Base-by-base conservation (phyloP, 2,888 invertebrate genomes). In the Drosophila yooni region DNA sequence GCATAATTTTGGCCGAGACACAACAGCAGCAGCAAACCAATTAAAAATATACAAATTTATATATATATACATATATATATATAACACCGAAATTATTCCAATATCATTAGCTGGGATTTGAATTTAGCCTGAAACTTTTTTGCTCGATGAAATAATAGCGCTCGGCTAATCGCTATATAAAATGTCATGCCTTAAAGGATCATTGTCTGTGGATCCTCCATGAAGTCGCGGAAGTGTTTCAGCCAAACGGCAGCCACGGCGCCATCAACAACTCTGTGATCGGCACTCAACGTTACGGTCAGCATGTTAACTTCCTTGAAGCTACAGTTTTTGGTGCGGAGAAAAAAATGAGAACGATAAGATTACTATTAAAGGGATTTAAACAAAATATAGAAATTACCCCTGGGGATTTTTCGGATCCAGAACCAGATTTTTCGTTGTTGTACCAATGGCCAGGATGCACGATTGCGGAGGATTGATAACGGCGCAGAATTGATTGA, bases 191-290 rank as follows among this genome's bases (percentile, higher is more conserved):
- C 90, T 94, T 96, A 99, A 90, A 99, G 95, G 79, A 99, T 95
- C 97, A 99, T 99, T 76, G 96, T 96, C 82, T 96, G 95, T 33
- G 99, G 99, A 91, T 98, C 97, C 94, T 99, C 99, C 80, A 99
- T 94, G 92, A 96, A 96, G 73, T 96, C 95, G 87, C 96, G 96
- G 94, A 99, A 98, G 60, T 96, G 96, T 89, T 96, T 95, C 91
- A 99, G 95, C 99, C 99, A 99, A 92, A 96, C 95, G 3, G 99
- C 99, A 63, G 99, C 99, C 6, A 99, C 97, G 82, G 99, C 99
- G 57, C 99, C 99, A 93, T 99, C 99, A 10, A 99, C 97, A 31
- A 98, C 98, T 89, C 99, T 95, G 93, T 99, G 99, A 94, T 99
- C 99, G 89, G 98, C 98, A 82, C 99, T 99, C 74, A 99, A 94